Percentiles rank a stretch among this genome's conserved stretches.
phyloP scores from a whole-genome alignment of 2,113 vertebrate species.

The Butorides virescens region DNA sequence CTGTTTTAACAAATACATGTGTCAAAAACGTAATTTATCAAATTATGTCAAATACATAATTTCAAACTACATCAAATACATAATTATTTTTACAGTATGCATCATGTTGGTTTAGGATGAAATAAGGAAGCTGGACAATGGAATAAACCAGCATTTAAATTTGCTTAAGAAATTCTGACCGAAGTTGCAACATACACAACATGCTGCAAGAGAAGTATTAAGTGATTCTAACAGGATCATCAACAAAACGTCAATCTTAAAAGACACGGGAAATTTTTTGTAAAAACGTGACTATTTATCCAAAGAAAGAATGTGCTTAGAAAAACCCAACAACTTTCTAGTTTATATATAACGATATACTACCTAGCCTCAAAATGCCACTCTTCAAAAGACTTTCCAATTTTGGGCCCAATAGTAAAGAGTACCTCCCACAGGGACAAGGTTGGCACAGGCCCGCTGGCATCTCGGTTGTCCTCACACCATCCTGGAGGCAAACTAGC shows the following conservation, averaged over 20 bases:
- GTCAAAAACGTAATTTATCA: background rate
- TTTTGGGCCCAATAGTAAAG: background rate
- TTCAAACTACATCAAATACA: background rate
- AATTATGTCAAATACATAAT: background rate
- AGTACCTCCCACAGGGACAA: background rate
- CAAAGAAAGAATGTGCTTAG: background rate
- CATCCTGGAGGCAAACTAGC: background rate
- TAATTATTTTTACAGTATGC: background rate
- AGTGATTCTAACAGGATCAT: background rate
- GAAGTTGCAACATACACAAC: background rate
- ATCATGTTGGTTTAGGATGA: background rate
- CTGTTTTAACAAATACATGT: background rate
- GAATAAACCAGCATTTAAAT: background rate
- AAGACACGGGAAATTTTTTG: background rate
- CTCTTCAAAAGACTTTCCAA: background rate
- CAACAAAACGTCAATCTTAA: background rate
- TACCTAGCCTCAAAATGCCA: background rate
- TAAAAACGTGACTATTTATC: background rate
- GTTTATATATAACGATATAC: rapidly evolving
- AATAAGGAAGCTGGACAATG: background rate
- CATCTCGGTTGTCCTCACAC: background rate
- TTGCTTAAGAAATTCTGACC: background rate
- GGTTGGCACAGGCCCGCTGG: background rate
- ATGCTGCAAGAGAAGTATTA: background rate
- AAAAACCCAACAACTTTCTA: background rate